These are phyloP conservation scores for Homarus americanus DNA, from an alignment of 1,140 invertebrate species.

Conservation along the genomic window DNA sequence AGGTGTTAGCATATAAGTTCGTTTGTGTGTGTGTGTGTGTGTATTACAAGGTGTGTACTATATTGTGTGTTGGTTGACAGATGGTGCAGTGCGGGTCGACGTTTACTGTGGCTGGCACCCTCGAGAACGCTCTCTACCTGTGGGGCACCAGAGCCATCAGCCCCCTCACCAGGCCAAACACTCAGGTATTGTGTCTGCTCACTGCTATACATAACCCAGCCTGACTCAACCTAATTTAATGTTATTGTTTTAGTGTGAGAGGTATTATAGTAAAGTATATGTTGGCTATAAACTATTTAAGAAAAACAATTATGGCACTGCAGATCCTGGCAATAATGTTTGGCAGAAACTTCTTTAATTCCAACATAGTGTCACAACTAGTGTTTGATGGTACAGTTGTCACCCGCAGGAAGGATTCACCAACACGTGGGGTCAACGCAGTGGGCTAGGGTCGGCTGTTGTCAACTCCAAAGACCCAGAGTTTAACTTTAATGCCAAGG, in stretches of 20 bases:
- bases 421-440: slow-evolving; percentile 58
- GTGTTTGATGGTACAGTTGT: background rate
- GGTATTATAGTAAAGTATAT: too few relatives aligned
- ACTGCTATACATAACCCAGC: background rate
- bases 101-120: slow-evolving; percentile 83
- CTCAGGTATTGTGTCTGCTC: slow-evolving; percentile 61
- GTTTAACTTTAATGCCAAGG: slow-evolving; percentile 39
- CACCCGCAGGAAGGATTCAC: slow-evolving; percentile 61
- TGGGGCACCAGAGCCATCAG: slow-evolving; percentile 83
- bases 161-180: slow-evolving; percentile 78
- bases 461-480: slow-evolving; percentile 12
- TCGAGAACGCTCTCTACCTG: slow-evolving; percentile 84
- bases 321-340: too few relatives aligned
- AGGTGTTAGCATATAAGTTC: too few relatives aligned
- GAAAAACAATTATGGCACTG: too few relatives aligned
- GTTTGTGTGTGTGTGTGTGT: too few relatives aligned
- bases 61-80: slow-evolving; percentile 72
- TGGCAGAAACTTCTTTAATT: too few relatives aligned
- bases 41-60: too few relatives aligned
- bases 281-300: too few relatives aligned
- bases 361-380: too few relatives aligned
- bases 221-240: background rate
- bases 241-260: background rate
- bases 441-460: slow-evolving; percentile 39
- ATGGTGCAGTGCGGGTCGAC: slow-evolving; percentile 83